Percentiles rank a stretch among this genome's conserved stretches.
phyloP scores from a whole-genome alignment of 2,113 vertebrate species.

The Promerops cafer region DNA sequence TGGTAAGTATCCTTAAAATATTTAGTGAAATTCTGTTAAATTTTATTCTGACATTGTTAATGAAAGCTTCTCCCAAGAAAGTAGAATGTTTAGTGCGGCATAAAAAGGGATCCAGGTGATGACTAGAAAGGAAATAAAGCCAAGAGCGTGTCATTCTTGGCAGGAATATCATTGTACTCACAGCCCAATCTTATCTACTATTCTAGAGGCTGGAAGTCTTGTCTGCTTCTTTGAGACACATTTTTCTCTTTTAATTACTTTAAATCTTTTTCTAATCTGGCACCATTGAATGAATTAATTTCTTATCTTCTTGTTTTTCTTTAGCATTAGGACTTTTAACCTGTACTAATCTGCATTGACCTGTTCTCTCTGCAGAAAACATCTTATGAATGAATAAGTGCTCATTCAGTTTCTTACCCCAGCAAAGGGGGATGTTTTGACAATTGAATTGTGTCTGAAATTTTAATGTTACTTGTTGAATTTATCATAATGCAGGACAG shows the following conservation, averaged over 20 bases:
- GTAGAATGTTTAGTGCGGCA: not conserved
- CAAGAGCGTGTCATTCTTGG: not conserved
- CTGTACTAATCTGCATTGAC: not conserved
- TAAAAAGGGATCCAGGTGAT: not conserved
- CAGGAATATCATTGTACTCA: not conserved
- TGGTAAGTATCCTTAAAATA: conserved; percentile 70
- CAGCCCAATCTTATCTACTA: not conserved
- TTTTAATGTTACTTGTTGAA: not conserved
- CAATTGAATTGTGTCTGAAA: not conserved
- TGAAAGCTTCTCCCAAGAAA: not conserved
- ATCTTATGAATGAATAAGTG: not conserved
- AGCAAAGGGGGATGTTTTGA: not conserved
- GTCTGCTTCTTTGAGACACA: not conserved
- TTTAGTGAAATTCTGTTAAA: not conserved
- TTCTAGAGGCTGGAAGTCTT: not conserved
- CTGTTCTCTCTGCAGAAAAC: not conserved
- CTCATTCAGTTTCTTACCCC: not conserved
- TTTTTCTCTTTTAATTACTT: not conserved
- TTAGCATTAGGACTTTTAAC: not conserved
- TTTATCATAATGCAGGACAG: not conserved
- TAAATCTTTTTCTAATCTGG: not conserved
- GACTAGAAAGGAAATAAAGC: not conserved
- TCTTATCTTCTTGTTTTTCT: not conserved
- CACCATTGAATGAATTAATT: not conserved
- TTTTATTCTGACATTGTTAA: not conserved